These are phyloP conservation scores for Muscicapa striata DNA, from an alignment of 2,797 vertebrate genomes.

Conservation along the genomic window DNA sequence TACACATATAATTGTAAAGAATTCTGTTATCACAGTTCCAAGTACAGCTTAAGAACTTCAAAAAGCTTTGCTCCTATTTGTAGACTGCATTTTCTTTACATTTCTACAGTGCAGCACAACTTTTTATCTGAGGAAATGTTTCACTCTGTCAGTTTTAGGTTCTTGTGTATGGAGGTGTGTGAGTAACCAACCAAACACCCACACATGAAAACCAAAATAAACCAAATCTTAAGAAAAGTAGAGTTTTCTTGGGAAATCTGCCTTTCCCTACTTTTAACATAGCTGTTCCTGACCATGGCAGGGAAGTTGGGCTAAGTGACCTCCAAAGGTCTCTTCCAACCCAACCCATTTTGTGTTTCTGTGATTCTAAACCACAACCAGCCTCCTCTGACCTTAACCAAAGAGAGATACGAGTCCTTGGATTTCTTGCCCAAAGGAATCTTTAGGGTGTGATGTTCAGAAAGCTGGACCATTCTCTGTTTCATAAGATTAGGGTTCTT, in stretches of 20 bases:
- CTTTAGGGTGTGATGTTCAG: neutral
- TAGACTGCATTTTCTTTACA: neutral
- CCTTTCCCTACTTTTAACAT: fast-evolving
- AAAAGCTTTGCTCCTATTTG: neutral
- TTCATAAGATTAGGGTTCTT: neutral
- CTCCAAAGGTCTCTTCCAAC: neutral
- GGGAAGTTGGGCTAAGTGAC: fast-evolving
- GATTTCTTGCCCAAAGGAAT: neutral
- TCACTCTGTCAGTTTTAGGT: neutral
- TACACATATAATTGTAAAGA: neutral
- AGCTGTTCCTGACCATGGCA: neutral
- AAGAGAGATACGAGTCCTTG: neutral
- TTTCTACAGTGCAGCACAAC: neutral
- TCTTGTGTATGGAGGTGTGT: fast-evolving
- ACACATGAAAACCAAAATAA: neutral
- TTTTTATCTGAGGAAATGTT: neutral
- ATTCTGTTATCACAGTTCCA: neutral
- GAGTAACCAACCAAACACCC: neutral
- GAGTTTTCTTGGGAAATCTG: neutral
- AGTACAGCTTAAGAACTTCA: neutral
- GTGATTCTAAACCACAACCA: neutral
- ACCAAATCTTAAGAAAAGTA: neutral
- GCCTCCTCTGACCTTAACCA: neutral
- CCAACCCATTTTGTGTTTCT: neutral
- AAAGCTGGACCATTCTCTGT: neutral